Percentiles rank a stretch among this genome's conserved stretches.
Conservation (phyloP, 2,113 vertebrate genomes). For the Passer domesticus region DNA sequence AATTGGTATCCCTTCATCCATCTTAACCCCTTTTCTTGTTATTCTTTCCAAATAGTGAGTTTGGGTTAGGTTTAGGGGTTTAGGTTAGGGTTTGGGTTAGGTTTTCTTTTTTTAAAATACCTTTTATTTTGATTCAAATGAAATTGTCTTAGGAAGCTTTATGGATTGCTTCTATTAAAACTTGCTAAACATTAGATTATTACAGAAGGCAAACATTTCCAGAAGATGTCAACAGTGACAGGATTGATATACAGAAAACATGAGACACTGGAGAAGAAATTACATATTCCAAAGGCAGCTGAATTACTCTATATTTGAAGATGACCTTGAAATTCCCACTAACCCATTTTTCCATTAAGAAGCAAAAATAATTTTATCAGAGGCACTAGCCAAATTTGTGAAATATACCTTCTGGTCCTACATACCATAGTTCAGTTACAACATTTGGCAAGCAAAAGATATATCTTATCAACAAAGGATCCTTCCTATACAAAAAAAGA, state of each 20-base stretch:
- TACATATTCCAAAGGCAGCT: background rate
- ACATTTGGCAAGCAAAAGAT: background rate
- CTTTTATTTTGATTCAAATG: background rate
- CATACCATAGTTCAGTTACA: background rate
- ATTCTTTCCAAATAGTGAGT: background rate
- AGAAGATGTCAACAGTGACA: background rate
- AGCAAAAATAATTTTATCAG: background rate
- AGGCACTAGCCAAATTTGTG: background rate
- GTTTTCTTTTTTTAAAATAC: background rate
- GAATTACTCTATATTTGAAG: background rate
- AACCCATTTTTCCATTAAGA: background rate
- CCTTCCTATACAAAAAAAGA: background rate
- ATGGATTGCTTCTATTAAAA: background rate
- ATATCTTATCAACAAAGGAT: background rate
- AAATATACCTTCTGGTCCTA: background rate
- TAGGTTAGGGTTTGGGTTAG: background rate
- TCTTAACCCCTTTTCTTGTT: background rate
- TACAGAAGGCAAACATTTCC: background rate
- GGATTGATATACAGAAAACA: background rate
- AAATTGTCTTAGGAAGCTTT: background rate
- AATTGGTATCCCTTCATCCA: background rate
- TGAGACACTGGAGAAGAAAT: background rate
- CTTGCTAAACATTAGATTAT: background rate
- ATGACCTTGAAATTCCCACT: constrained; percentile 30
- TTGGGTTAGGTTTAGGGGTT: background rate